Evolutionary conservation across 2,797 vertebrate genomes (phyloP), one percentile per base, ranked within the genome.

Genomic region (Threskiornis aethiopicus): DNA sequence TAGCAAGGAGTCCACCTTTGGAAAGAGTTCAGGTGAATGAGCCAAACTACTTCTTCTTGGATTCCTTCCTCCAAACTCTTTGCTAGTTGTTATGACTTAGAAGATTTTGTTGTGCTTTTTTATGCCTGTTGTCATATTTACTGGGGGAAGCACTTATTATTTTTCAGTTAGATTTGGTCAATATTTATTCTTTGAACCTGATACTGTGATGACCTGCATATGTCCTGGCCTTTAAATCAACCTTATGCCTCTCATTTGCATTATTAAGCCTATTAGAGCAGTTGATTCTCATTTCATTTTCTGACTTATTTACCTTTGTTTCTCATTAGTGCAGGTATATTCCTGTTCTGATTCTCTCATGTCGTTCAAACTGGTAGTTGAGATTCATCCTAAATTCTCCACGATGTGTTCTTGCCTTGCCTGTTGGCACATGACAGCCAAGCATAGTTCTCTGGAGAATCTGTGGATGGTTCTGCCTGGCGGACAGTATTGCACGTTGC

Each of bases 91-190:
- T 65, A 72, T 7, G 37, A 65, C 16, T 55, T 65, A 7, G 12
- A 58, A 64, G 28, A 84, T 39, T 85, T 70, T 77, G 3, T 25
- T 78, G 16, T 75, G 7, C 0, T 58, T 81, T 89, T 62, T 2
- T 57, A 21, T 65, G 29, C 31, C 8, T 65, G 22, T 24, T 58
- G 10, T 2, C 10, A 37, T 37, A 42, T 65, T 89, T 82, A 49
- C 4, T 31, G 5, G 4, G 10, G 6, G 13, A 62, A 72, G 2
- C 1, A 28, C 2, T 42, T 54, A 9, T 0, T 42, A 13, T 31
- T 78, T 78, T 84, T 66, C 10, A 12, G 14, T 46, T 41, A 24
- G 8, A 28, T 42, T 52, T 61, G 12, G 26, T 35, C 39, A 55
- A 15, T 42, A 80, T 35, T 77, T 29, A n/a, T 35, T 33, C 14